phyloP scores from a whole-genome alignment of 1,140 invertebrate species.

The Ericerus pela region DNA sequence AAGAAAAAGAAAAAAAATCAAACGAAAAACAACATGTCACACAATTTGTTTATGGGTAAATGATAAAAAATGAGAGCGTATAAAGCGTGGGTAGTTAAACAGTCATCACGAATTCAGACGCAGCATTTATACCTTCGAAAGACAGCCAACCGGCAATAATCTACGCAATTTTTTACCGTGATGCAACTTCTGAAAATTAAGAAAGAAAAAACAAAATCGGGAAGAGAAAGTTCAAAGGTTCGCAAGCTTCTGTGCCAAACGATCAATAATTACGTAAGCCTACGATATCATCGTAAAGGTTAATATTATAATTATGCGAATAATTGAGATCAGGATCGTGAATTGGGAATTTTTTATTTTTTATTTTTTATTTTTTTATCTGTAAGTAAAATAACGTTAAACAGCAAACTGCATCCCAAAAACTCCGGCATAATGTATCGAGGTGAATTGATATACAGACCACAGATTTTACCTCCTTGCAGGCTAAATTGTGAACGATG shows the following conservation, averaged over 20 bases:
- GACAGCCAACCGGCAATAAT: slow-evolving; percentile 47
- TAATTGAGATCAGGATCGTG: too few species aligned
- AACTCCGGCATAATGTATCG: neutral
- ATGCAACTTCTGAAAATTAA: slow-evolving; percentile 52
- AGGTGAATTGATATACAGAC: slow-evolving; percentile 52
- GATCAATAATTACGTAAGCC: too few species aligned
- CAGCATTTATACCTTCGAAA: slow-evolving; percentile 45
- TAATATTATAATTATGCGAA: too few species aligned
- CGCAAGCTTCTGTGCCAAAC: neutral
- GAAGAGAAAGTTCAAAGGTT: slow-evolving; percentile 8
- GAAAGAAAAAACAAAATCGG: slow-evolving; percentile 16
- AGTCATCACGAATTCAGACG: too few species aligned
- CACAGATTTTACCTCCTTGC: slow-evolving; percentile 94
- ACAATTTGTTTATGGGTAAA: too few species aligned
- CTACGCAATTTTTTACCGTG: slow-evolving; percentile 48
- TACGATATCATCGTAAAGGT: neutral
- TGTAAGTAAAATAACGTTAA: too few species aligned
- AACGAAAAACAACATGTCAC: too few species aligned
- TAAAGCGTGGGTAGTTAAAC: too few species aligned
- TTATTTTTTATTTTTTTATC: too few species aligned
- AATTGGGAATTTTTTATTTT: too few species aligned
- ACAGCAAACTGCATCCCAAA: slow-evolving; percentile 28
- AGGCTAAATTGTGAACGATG: slow-evolving; percentile 77
- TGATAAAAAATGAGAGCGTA: too few species aligned
- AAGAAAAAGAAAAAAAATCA: too few species aligned